A percentile compares a stretch with the other conserved stretches of the same genome.
Evolutionary conservation across 2,113 vertebrate species (phyloP).

Genomic region (Sebastes schlegelii): DNA sequence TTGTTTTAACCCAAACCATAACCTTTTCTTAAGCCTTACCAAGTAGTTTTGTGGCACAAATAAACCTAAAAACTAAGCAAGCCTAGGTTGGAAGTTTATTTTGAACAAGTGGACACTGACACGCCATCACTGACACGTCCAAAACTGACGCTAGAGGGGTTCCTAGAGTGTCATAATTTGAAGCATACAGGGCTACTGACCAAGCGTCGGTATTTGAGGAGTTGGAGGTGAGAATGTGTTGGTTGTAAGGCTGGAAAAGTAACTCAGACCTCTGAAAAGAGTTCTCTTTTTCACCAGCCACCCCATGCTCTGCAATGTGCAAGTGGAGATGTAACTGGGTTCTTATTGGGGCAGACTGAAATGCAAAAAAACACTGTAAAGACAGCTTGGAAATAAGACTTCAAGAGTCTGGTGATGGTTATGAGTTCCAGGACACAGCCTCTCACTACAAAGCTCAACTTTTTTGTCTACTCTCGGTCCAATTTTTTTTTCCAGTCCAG

Average conservation of each 20-base stretch:
- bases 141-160: neutral
- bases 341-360: conserved; percentile 13
- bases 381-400: conserved; percentile 27
- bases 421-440: conserved; percentile 32
- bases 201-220: too few relatives aligned
- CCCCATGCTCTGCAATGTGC: conserved; percentile 3
- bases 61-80: neutral
- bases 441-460: conserved; percentile 35
- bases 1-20: neutral
- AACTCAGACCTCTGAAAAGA: neutral
- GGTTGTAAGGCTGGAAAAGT: neutral
- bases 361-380: conserved; percentile 1
- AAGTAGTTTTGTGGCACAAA: neutral
- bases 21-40: neutral
- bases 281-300: neutral
- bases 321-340: neutral
- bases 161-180: neutral
- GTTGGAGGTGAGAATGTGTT: too few relatives aligned
- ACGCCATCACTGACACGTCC: neutral
- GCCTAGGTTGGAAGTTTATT: neutral
- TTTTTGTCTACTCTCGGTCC: conserved; percentile 40
- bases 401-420: conserved; percentile 34
- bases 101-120: neutral
- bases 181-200: neutral
- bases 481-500: conserved; percentile 20